These are phyloP conservation scores for Ichneumoninae sp. DNA, from an alignment of 2,888 invertebrate species.

Conservation along the genomic window DNA sequence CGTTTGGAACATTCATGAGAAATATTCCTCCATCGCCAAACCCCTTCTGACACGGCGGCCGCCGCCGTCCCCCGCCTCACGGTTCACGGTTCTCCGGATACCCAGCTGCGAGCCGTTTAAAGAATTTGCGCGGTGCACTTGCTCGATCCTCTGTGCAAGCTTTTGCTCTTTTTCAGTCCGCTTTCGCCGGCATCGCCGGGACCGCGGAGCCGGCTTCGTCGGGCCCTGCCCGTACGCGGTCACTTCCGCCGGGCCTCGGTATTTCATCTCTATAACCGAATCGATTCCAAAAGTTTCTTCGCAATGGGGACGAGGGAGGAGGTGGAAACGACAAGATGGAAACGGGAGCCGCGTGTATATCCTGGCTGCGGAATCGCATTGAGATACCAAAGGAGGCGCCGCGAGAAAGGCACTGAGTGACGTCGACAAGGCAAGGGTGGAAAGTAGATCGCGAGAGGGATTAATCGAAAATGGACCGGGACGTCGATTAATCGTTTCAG, in stretches of 20 bases:
- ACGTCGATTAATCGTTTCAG: slow-evolving; percentile 50
- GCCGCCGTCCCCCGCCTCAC: not conserved
- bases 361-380: not conserved
- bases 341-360: not conserved
- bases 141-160: slow-evolving; percentile 49
- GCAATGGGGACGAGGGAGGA: not conserved
- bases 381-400: not conserved
- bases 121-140: slow-evolving; percentile 77
- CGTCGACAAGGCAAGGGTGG: not conserved
- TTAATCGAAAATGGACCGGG: slow-evolving; percentile 36
- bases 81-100: slow-evolving; percentile 25
- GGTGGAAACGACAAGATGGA: not conserved
- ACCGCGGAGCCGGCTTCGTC: not conserved
- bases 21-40: slow-evolving; percentile 78
- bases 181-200: not conserved
- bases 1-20: slow-evolving; percentile 84
- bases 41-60: slow-evolving; percentile 53
- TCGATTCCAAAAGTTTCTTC: not conserved
- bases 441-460: slow-evolving; percentile 14
- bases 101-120: slow-evolving; percentile 77
- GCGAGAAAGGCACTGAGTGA: not conserved
- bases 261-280: slow-evolving; percentile 36
- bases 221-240: slow-evolving; percentile 11
- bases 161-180: slow-evolving; percentile 28
- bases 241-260: slow-evolving; percentile 15